Conservation (phyloP, 2,888 invertebrate species). For the Ceriagrion tenellum region DNA sequence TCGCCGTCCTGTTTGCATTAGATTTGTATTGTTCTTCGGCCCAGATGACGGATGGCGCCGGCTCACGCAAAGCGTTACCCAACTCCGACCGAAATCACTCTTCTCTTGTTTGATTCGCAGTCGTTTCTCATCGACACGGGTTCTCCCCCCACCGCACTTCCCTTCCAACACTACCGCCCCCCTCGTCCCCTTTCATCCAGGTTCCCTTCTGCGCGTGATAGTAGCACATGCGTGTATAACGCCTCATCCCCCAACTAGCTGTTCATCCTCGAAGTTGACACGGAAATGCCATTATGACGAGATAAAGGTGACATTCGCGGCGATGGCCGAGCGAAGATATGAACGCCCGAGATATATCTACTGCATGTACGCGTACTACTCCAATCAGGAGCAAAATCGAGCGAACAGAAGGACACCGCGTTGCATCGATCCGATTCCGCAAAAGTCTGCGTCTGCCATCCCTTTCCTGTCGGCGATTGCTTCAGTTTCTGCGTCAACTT, state of each 20-base stretch:
- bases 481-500: neutral
- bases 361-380: neutral
- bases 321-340: constrained; percentile 48
- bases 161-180: neutral
- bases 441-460: neutral
- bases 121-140: constrained; percentile 52
- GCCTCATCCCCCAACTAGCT: neutral
- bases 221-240: neutral
- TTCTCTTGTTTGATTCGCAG: constrained; percentile 60
- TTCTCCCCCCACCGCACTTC: neutral
- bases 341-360: constrained; percentile 1
- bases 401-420: neutral
- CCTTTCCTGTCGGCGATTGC: neutral
- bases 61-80: constrained; percentile 47
- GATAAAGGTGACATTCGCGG: constrained; percentile 52
- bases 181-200: neutral
- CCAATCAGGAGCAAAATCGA: constrained; percentile 1
- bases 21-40: constrained; percentile 60
- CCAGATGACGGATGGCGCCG: constrained; percentile 44
- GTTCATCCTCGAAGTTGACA: neutral
- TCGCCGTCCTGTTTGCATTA: constrained; percentile 21
- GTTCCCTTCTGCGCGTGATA: neutral
- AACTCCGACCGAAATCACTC: constrained; percentile 60
- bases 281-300: constrained; percentile 59
- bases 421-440: neutral